A percentile compares a stretch with the other conserved stretches of the same genome.
phyloP scores from a whole-genome alignment of 2,797 vertebrate genomes.

The Philypnodon macrostomus region DNA sequence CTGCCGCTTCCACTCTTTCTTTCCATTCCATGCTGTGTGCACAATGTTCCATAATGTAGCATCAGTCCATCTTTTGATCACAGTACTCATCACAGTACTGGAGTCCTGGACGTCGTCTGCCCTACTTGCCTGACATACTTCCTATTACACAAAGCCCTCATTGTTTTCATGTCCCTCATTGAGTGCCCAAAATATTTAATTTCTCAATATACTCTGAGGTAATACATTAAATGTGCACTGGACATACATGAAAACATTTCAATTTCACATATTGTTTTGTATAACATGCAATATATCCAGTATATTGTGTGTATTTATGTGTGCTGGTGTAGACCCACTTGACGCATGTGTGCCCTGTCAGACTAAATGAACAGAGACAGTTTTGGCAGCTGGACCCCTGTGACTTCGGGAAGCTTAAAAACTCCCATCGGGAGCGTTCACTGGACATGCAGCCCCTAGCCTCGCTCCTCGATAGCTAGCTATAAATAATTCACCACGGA shows the following conservation, averaged over 20 bases:
- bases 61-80: too few relatives aligned
- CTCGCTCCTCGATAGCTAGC: conserved; percentile 35
- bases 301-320: conserved; percentile 1
- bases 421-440: conserved; percentile 47
- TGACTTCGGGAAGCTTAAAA: conserved; percentile 51
- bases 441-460: conserved; percentile 34
- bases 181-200: too few relatives aligned
- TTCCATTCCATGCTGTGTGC: too few relatives aligned
- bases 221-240: too few relatives aligned
- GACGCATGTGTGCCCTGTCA: conserved; percentile 22
- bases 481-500: conserved; percentile 66
- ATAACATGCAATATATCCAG: not conserved
- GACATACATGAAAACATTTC: not conserved
- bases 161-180: too few relatives aligned
- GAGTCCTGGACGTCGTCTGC: too few relatives aligned
- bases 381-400: conserved; percentile 38
- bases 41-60: too few relatives aligned
- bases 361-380: conserved; percentile 32
- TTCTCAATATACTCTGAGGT: too few relatives aligned
- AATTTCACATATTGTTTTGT: not conserved
- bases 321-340: not conserved
- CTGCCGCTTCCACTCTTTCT: too few relatives aligned
- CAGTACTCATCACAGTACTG: too few relatives aligned
- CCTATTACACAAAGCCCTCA: too few relatives aligned
- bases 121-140: too few relatives aligned